Percentiles rank a stretch among this genome's conserved stretches.
Conservation (phyloP, 2,888 invertebrate genomes). For the Parnassius orleans region DNA sequence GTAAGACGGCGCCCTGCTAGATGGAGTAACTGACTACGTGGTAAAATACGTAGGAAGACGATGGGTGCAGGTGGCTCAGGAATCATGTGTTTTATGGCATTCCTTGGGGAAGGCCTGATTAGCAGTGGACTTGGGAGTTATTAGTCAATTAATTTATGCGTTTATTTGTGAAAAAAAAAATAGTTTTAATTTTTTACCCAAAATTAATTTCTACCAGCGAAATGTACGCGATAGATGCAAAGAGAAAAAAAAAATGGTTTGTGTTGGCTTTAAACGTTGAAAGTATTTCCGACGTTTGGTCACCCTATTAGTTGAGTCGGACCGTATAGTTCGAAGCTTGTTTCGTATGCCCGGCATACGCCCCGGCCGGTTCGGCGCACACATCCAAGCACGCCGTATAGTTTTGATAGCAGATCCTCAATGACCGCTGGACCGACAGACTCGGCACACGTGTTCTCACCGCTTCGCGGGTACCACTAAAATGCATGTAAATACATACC, state of each 20-base stretch:
- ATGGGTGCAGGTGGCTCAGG: no score
- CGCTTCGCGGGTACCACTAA: constrained; percentile 46
- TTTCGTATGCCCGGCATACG: constrained; percentile 67
- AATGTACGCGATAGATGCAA: neutral
- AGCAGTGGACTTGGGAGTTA: no score
- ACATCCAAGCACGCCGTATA: constrained; percentile 61
- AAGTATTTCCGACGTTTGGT: constrained; percentile 2
- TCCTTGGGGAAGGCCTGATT: no score
- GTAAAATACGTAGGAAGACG: no score
- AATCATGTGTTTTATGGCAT: no score
- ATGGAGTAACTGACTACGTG: no score
- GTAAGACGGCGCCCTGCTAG: no score
- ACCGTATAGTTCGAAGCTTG: constrained; percentile 49
- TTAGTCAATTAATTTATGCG: no score
- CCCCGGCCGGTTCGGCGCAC: constrained; percentile 73
- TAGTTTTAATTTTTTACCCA: neutral
- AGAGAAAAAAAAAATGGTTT: neutral
- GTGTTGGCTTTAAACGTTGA: neutral
- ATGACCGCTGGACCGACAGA: constrained; percentile 84
- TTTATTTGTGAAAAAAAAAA: neutral
- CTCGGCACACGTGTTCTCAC: constrained; percentile 79
- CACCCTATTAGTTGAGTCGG: constrained; percentile 29
- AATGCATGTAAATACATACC: constrained; percentile 71
- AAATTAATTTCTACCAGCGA: neutral
- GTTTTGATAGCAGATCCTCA: constrained; percentile 74